Evolutionary conservation across 2,797 vertebrate genomes (phyloP), one percentile per base, ranked within the genome.

Genomic region (Pseudomugil tenellus): DNA sequence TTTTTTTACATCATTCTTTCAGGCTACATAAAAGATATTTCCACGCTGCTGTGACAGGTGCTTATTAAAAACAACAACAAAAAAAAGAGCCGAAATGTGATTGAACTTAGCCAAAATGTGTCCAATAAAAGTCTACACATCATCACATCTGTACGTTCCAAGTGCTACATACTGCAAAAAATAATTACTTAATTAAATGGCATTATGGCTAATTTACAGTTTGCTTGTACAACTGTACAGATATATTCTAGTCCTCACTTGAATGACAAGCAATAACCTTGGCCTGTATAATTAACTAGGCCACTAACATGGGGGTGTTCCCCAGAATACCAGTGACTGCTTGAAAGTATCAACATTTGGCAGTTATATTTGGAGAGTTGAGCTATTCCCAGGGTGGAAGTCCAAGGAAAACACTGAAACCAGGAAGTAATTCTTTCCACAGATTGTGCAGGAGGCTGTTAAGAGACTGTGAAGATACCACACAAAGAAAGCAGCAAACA

Each of bases 361-460:
- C 79, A 72, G 82, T 87, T 92, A 92, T 83, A 91, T 91, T 90
- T 91, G 90, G 90, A 92, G 91, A 88, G 80, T 79, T 84, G 79
- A 82, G 69, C 80, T 82, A 87, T 89, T 88, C 80, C 80, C 83
- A 81, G 71, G 72, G 79, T 90, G 74, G 69, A 66, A 48, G 49
- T 86, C 88, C 85, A 87, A 89, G 74, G 66, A 87, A 87, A 91
- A 86, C 72, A 86, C 51, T 23, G 51, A 77, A 83, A 88, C 71
- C 76, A 89, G 89, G 88, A 92, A 87, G 85, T 75, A 77, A 74
- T 59, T 84, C 71, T 90, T 91, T 92, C 85, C 84, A 87, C 67
- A 46, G 63, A 80, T 51, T 59, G 57, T 74, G 51, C 29, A 55
- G 51, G 35, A 69, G 60, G 58, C 63, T 46, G 43, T 39, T 51